A percentile compares a stretch with the other conserved stretches of the same genome.
Evolutionary conservation across 2,113 vertebrate genomes (phyloP).

Genomic region (Paradisaea rubra): DNA sequence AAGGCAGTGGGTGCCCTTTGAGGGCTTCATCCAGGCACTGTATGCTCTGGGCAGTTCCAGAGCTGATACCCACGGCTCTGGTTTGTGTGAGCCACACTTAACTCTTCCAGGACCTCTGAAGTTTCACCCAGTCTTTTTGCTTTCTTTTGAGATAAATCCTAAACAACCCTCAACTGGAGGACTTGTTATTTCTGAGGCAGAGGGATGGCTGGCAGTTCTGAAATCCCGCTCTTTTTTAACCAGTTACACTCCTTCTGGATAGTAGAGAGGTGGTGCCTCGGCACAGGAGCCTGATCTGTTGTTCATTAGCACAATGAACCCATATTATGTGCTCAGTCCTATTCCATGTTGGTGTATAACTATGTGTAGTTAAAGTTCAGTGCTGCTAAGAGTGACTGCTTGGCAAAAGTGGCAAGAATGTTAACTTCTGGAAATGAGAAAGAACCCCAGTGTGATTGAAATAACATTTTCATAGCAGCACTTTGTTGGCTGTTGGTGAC

Average conservation of each 20-base stretch:
- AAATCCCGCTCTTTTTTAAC: background rate
- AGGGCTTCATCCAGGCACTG: background rate
- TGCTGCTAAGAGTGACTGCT: background rate
- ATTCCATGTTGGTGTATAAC: background rate
- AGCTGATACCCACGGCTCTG: background rate
- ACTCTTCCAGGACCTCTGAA: background rate
- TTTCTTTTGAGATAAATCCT: background rate
- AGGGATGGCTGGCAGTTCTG: background rate
- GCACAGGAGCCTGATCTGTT: background rate
- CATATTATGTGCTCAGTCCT: background rate
- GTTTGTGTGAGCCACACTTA: background rate
- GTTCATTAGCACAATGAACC: background rate
- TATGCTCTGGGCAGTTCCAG: background rate
- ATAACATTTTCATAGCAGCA: background rate
- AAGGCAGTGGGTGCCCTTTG: background rate
- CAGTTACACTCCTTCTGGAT: background rate
- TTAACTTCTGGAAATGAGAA: constrained; percentile 12
- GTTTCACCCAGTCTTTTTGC: background rate
- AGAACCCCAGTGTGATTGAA: constrained; percentile 1
- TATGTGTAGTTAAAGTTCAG: background rate
- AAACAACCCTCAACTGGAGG: background rate
- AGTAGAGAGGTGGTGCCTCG: background rate
- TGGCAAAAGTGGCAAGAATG: background rate
- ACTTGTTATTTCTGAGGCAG: background rate
- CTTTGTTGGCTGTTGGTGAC: background rate